Conservation (phyloP, 1,140 invertebrate species). For the Trypoxylus dichotomus region DNA sequence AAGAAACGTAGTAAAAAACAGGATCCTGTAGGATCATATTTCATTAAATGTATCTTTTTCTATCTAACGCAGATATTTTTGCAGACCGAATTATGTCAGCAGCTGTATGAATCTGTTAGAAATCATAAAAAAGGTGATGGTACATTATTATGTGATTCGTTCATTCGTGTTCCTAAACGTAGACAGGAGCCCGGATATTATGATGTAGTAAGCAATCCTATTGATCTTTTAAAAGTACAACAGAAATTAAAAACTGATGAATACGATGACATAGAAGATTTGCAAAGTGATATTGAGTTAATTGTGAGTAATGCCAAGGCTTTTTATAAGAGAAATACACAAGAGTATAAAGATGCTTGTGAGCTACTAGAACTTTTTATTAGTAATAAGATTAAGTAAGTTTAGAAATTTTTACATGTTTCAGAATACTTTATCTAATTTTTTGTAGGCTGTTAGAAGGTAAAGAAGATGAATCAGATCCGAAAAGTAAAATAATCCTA, state of each 20-base stretch:
- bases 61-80: conserved; percentile 46
- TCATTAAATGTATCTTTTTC: conserved; percentile 1
- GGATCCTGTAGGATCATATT: conserved; percentile 46
- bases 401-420: background rate
- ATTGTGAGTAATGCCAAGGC: conserved; percentile 90
- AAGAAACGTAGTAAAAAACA: conserved; percentile 49
- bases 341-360: conserved; percentile 89
- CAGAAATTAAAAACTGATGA: conserved; percentile 96
- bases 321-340: conserved; percentile 86
- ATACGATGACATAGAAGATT: conserved; percentile 86
- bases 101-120: conserved; percentile 88
- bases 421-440: background rate
- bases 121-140: conserved; percentile 93
- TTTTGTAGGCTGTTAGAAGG: conserved; percentile 29
- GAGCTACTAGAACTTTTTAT: conserved; percentile 87
- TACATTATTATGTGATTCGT: conserved; percentile 86
- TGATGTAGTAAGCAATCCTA: conserved; percentile 89
- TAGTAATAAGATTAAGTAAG: conserved; percentile 56
- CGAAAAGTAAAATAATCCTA: conserved; percentile 52
- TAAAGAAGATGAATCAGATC: conserved; percentile 59
- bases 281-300: conserved; percentile 83
- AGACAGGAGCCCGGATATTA: conserved; percentile 88
- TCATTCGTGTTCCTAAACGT: conserved; percentile 90
- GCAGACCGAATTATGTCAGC: conserved; percentile 86
- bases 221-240: conserved; percentile 91